Evolutionary conservation across 2,113 vertebrate species (phyloP).

Genomic region (Irena cyanogastra): DNA sequence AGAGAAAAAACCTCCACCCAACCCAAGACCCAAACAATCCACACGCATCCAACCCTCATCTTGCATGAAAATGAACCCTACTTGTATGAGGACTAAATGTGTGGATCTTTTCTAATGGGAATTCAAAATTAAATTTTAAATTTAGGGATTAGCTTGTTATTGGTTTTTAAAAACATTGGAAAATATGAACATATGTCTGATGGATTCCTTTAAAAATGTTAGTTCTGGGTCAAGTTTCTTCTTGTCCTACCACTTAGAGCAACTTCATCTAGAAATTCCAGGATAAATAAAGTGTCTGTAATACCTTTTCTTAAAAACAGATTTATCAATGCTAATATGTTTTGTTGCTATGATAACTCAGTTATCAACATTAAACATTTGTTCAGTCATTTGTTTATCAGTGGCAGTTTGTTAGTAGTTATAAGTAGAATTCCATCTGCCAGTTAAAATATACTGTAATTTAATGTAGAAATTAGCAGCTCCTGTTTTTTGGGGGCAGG

Average conservation of each 20-base stretch:
- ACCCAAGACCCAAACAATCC: neutral
- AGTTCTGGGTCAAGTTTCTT: neutral
- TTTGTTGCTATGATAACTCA: conserved; percentile 56
- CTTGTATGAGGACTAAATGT: neutral
- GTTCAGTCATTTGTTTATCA: conserved; percentile 75
- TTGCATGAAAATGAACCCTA: neutral
- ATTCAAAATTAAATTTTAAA: neutral
- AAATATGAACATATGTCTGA: neutral
- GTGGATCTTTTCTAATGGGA: neutral
- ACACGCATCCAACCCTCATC: fast-evolving
- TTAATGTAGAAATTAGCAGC: conserved; percentile 67
- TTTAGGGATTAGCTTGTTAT: neutral
- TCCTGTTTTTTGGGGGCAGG: neutral
- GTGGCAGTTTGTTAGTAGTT: conserved; percentile 77
- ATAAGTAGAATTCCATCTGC: conserved; percentile 79
- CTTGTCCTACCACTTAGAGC: neutral
- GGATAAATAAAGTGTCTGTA: neutral
- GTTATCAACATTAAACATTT: conserved; percentile 72
- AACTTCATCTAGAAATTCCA: conserved; percentile 27
- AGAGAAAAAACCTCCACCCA: neutral
- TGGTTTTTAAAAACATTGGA: neutral
- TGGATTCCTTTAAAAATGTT: neutral
- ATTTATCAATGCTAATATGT: conserved; percentile 53
- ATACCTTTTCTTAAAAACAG: conserved; percentile 11
- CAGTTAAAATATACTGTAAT: conserved; percentile 65